Percentiles rank a stretch among this genome's conserved stretches.
Conservation (phyloP, 2,888 invertebrate genomes). For the Autographa pulchrina region DNA sequence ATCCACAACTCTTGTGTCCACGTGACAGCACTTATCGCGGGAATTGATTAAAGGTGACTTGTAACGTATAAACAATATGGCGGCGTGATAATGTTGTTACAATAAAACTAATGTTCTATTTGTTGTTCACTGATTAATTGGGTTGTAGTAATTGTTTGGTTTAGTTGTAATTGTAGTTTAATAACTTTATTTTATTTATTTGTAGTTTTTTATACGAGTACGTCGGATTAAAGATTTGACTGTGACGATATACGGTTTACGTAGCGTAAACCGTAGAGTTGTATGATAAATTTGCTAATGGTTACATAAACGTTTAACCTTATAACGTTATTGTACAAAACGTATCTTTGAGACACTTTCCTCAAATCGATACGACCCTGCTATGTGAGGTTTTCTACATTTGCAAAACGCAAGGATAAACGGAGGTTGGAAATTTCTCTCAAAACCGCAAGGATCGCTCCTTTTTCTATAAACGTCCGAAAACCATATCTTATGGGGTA, state of each 20-base stretch:
- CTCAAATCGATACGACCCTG: no score
- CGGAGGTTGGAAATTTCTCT: not conserved
- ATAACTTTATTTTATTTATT: not conserved
- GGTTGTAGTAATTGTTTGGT: not conserved
- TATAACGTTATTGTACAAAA: no score
- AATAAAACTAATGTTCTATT: constrained; percentile 11
- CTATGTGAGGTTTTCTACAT: not conserved
- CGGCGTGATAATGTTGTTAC: constrained; percentile 29
- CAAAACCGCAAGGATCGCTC: not conserved
- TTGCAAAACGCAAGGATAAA: not conserved
- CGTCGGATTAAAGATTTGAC: not conserved
- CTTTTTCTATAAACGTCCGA: not conserved
- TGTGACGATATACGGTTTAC: no score
- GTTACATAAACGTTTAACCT: no score
- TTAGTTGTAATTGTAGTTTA: not conserved
- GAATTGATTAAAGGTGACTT: constrained; percentile 12
- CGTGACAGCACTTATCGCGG: constrained; percentile 25
- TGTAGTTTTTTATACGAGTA: not conserved
- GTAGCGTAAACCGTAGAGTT: no score
- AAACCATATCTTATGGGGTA: not conserved
- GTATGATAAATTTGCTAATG: no score
- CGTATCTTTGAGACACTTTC: no score
- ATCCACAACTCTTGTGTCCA: constrained; percentile 17
- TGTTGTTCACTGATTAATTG: constrained; percentile 15
- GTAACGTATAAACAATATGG: constrained; percentile 37